These are phyloP conservation scores for Kryptopterus vitreolus DNA, from an alignment of 2,797 vertebrate genomes.

Conservation along the genomic window DNA sequence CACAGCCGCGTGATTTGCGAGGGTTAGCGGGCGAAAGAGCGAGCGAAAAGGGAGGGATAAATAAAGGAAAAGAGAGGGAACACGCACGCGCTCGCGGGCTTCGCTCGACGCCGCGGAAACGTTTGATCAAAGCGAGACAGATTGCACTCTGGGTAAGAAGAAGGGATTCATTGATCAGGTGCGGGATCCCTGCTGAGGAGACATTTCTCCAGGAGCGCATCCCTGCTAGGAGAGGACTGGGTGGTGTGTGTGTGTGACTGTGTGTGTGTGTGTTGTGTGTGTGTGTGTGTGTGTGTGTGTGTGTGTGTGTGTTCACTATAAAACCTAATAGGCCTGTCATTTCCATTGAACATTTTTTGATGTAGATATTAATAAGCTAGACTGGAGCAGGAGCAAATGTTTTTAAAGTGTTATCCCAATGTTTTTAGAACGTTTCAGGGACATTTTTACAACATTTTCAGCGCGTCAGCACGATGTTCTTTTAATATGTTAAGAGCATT, in stretches of 20 bases:
- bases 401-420: too few relatives aligned
- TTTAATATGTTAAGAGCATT: too few relatives aligned
- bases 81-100: too few relatives aligned
- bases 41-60: too few relatives aligned
- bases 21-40: conserved; percentile 8
- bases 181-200: conserved; percentile 64
- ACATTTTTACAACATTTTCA: too few relatives aligned
- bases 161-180: conserved; percentile 73
- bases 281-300: not conserved
- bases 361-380: not conserved
- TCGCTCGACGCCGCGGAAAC: not conserved
- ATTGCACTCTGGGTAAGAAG: conserved; percentile 50
- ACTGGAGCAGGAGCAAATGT: not conserved
- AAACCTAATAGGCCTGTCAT: not conserved
- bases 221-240: conserved; percentile 56
- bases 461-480: too few relatives aligned
- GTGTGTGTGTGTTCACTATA: not conserved
- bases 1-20: conserved; percentile 17
- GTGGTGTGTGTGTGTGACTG: conserved; percentile 14
- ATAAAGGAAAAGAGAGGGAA: not conserved
- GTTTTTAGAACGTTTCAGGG: too few relatives aligned
- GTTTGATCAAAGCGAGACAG: conserved; percentile 57
- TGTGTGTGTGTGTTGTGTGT: conserved; percentile 24
- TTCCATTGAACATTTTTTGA: not conserved
- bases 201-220: conserved; percentile 71